Conservation (phyloP, 30 jellyfish, hydroid and myxozoan species). For the Nemopilema nomurai region DNA sequence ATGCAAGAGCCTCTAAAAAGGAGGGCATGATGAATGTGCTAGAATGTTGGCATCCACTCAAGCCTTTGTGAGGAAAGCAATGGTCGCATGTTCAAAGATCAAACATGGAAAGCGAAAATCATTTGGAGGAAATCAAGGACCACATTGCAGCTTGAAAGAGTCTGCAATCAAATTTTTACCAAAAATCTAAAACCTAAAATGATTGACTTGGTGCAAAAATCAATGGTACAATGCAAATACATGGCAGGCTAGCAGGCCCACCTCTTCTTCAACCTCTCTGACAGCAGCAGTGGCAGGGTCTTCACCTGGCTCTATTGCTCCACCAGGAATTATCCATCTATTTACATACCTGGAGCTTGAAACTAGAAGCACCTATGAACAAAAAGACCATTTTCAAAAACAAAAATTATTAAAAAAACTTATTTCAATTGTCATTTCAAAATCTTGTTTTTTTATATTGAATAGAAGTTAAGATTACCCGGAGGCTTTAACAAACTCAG, state of each 20-base stretch:
- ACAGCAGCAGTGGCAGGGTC: slow-evolving; percentile 71
- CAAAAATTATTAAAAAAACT: not conserved
- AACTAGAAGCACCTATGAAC: slow-evolving; percentile 60
- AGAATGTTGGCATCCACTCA: no score
- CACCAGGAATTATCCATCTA: slow-evolving; percentile 87
- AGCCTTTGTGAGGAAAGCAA: no score
- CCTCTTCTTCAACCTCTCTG: slow-evolving; percentile 88
- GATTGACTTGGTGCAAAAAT: no score
- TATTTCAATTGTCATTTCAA: no score
- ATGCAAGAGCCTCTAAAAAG: no score
- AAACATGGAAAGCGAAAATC: no score
- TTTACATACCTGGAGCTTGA: slow-evolving; percentile 68
- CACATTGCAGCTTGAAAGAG: no score
- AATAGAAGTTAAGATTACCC: not conserved
- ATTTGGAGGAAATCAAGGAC: not conserved
- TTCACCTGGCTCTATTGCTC: slow-evolving; percentile 85
- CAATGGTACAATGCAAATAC: not conserved
- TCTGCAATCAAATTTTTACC: no score
- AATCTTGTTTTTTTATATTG: not conserved
- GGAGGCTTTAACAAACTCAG: slow-evolving; percentile 20
- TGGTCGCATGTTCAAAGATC: no score
- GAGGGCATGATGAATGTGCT: no score
- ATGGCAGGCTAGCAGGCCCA: not conserved
- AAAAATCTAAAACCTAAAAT: no score
- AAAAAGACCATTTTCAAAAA: not conserved